Base-by-base conservation (phyloP, 1,140 invertebrate species). In the Ceratosolen fusciceps region DNA sequence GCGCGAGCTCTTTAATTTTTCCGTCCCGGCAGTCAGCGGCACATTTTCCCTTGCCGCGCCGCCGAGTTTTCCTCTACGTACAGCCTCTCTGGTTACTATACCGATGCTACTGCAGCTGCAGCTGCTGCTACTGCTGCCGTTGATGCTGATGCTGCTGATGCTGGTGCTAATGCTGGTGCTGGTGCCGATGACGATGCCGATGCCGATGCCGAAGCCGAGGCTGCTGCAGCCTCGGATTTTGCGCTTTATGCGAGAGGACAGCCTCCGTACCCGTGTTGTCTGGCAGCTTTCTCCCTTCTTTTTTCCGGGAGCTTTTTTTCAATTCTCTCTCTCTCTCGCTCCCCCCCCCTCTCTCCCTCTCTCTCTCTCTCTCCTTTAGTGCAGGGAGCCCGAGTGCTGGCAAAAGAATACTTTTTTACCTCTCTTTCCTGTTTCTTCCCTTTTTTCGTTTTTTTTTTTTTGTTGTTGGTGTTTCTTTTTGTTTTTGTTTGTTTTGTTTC, bases 1-100 rank as follows among this genome's bases (percentile, higher is more conserved):
- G 12, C 2, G 12, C n/a, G 39, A 47, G 29, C 37, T 74, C 31
- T 60, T 74, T 60, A 74, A 74, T 74, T 74, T 72, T 60, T 60
- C 56, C 56, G 56, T 60, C 16, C 21, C 49, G 26, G 9, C 60
- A 26, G 60, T 12, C n/a, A 67, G n/a, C 8, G 24, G 39, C 7
- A 16, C 4, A 24, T 26, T 58, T 56, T 74, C 56, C 12, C 72
- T 31, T 19, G 19, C 16, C 5, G 37, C 4, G 37, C 56, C 8
- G n/a, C 14, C 24, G 37, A 60, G 34, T 60, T 62, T 62, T 60
- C 34, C 56, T 24, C n/a, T 26, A 12, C 37, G 24, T 26, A 12
- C 37, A 16, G 72, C 34, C 49, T 60, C 60, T 74, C 34, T 54
- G 24, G 16, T 43, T 14, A 14, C 19, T n/a, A 31, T 19, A 29